Percentiles rank a stretch among this genome's conserved stretches.
These are phyloP conservation scores for Heliocidaris tuberculata DNA, from an alignment of 35 echinoderm and acorn worm species.

Conservation along the genomic window DNA sequence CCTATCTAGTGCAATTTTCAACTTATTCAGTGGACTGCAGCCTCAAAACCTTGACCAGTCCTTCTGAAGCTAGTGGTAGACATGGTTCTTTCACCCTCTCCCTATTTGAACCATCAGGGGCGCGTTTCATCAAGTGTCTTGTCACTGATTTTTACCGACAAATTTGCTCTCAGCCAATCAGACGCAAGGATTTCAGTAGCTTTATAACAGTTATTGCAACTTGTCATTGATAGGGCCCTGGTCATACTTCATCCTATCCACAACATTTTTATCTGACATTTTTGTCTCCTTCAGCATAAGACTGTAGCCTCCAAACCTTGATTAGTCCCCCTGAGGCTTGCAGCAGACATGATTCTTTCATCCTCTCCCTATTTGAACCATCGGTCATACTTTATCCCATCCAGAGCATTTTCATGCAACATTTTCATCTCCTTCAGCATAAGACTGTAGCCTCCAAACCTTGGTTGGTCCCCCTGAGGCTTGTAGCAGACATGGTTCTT, in stretches of 20 bases:
- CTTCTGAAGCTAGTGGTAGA: background rate
- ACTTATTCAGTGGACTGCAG: background rate
- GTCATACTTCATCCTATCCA: too few relatives aligned
- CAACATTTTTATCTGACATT: background rate
- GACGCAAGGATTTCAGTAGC: too few relatives aligned
- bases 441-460: constrained; percentile 60
- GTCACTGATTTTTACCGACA: too few relatives aligned
- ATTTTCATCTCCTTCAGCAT: constrained; percentile 36
- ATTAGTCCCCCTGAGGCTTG: constrained; percentile 58
- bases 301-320: constrained; percentile 66
- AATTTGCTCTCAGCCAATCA: too few relatives aligned
- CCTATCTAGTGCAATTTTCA: too few relatives aligned
- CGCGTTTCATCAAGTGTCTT: too few relatives aligned
- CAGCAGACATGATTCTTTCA: constrained; percentile 74
- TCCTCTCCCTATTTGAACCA: too few relatives aligned
- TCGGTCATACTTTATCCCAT: too few relatives aligned
- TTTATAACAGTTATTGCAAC: too few relatives aligned
- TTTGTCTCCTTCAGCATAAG: constrained; percentile 35
- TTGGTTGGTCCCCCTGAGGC: constrained; percentile 59
- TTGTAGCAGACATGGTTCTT: constrained; percentile 76
- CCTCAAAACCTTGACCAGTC: background rate
- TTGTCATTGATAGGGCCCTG: too few relatives aligned
- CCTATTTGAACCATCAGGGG: too few relatives aligned
- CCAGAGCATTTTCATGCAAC: background rate
- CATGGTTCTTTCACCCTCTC: too few relatives aligned